phyloP scores from a whole-genome alignment of 2,888 invertebrate species.

The Lasioglossum vierecki region DNA sequence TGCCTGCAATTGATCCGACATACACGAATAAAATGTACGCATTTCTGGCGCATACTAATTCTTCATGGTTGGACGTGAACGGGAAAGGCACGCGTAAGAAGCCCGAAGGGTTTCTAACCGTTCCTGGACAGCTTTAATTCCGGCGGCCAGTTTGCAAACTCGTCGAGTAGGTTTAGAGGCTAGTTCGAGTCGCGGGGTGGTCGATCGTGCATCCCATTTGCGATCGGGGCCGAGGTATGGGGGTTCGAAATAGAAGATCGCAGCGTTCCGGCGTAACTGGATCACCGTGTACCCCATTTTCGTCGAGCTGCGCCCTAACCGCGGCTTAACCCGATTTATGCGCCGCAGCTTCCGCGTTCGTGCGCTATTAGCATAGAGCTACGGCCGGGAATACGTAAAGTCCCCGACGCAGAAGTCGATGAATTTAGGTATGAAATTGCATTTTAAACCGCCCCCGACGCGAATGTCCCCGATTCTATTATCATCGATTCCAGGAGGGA shows the following conservation, averaged over 20 bases:
- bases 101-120: not conserved
- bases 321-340: slow-evolving; percentile 69
- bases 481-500: slow-evolving; percentile 56
- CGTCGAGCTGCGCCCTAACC: slow-evolving; percentile 55
- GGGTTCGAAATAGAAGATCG: slow-evolving; percentile 31
- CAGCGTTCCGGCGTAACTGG: slow-evolving; percentile 43
- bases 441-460: slow-evolving; percentile 61
- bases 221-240: not conserved
- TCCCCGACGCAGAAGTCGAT: slow-evolving; percentile 66
- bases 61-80: not conserved
- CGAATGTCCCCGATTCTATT: slow-evolving; percentile 60
- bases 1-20: not conserved
- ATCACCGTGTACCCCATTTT: slow-evolving; percentile 57
- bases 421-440: slow-evolving; percentile 68
- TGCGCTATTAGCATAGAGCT: slow-evolving; percentile 67
- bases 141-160: slow-evolving; percentile 35
- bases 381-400: slow-evolving; percentile 67
- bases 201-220: slow-evolving; percentile 43
- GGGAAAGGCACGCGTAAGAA: not conserved
- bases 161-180: slow-evolving; percentile 34
- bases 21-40: not conserved
- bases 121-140: slow-evolving; percentile 15
- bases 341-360: slow-evolving; percentile 63
- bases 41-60: not conserved
- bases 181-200: slow-evolving; percentile 14